Conservation (phyloP, 2,797 vertebrate genomes). For the Gadopsis marmoratus region DNA sequence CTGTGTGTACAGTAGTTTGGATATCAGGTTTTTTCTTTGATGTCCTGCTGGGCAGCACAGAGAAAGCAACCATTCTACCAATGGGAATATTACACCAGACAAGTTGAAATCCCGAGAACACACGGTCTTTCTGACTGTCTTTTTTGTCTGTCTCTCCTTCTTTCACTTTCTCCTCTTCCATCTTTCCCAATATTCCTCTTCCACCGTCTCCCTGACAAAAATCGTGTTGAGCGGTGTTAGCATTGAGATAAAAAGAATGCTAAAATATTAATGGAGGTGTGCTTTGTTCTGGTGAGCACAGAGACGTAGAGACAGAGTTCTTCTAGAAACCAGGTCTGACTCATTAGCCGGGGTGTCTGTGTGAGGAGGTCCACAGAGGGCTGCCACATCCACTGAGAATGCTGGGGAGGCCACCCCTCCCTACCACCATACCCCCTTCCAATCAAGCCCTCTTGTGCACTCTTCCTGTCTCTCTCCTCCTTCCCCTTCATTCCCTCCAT, state of each 20-base stretch:
- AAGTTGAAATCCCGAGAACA: constrained; percentile 75
- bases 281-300: constrained; percentile 92
- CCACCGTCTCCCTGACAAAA: constrained; percentile 75
- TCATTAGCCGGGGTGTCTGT: constrained; percentile 92
- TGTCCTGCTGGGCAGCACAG: constrained; percentile 68
- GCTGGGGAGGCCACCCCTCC: constrained; percentile 60
- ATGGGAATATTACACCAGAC: constrained; percentile 77
- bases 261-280: constrained; percentile 96
- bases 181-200: constrained; percentile 73
- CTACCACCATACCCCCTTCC: constrained; percentile 41
- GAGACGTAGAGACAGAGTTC: constrained; percentile 85
- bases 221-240: constrained; percentile 91
- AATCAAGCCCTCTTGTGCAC: constrained; percentile 64
- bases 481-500: constrained; percentile 47
- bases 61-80: constrained; percentile 66
- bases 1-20: constrained; percentile 66
- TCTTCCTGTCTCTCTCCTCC: constrained; percentile 52
- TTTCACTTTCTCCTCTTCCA: constrained; percentile 60
- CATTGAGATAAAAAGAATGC: constrained; percentile 92
- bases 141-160: constrained; percentile 59
- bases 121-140: constrained; percentile 63
- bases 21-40: constrained; percentile 68
- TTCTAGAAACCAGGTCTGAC: constrained; percentile 90
- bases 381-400: constrained; percentile 80
- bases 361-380: constrained; percentile 90